Evolutionary conservation across 2,797 vertebrate genomes (phyloP).

Genomic region (Typhlichthys eigenmanni): DNA sequence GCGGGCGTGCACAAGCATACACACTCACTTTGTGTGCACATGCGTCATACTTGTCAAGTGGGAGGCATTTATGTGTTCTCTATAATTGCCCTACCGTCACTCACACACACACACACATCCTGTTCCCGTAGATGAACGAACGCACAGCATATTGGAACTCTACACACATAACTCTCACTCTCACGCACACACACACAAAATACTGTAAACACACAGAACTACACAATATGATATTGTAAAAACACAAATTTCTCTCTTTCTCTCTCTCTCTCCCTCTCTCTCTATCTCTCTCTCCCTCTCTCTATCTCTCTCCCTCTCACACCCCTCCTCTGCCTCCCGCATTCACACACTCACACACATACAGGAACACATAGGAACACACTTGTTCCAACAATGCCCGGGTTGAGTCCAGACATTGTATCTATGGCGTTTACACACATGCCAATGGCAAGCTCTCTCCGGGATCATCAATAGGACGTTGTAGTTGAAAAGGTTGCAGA

Average conservation of each 20-base stretch:
- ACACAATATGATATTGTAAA: too few species aligned
- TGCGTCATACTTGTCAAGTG: not conserved
- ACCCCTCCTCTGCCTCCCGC: not conserved
- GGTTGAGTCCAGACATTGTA: conserved; percentile 25
- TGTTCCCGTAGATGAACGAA: not conserved
- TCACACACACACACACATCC: not conserved
- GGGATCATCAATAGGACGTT: conserved; percentile 43
- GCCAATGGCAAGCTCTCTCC: conserved; percentile 47
- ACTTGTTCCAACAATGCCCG: not conserved
- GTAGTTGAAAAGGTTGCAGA: conserved; percentile 55
- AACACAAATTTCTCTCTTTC: too few species aligned
- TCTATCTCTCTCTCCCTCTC: too few species aligned
- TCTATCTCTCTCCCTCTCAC: too few species aligned
- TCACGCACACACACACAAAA: conserved; percentile 1
- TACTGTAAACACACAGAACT: too few species aligned
- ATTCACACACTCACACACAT: not conserved
- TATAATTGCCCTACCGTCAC: not conserved
- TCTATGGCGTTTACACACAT: conserved; percentile 28
- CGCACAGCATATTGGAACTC: not conserved
- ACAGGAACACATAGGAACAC: not conserved
- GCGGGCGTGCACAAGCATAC: not conserved
- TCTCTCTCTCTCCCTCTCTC: too few species aligned
- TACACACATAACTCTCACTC: not conserved
- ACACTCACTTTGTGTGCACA: not conserved
- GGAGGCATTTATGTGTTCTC: not conserved